Percentiles rank a stretch among this genome's conserved stretches.
phyloP scores from a whole-genome alignment of 2,797 vertebrate genomes.

The Manis javanica region DNA sequence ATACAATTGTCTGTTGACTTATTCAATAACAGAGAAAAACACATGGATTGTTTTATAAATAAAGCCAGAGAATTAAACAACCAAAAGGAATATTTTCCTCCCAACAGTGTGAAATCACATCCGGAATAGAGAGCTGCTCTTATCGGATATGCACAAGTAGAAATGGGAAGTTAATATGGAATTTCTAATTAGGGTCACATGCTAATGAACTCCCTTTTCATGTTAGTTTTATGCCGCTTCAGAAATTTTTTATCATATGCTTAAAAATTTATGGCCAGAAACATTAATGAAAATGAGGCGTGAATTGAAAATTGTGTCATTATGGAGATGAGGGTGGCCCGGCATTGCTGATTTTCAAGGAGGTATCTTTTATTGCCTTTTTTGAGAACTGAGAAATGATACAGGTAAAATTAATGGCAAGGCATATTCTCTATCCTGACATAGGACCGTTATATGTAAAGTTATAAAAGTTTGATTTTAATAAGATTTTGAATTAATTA shows the following conservation, averaged over 20 bases:
- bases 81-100: neutral
- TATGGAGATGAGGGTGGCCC: slow-evolving; percentile 88
- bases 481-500: slow-evolving; percentile 89
- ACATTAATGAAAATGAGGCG: slow-evolving; percentile 93
- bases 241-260: slow-evolving; percentile 93
- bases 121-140: slow-evolving; percentile 72
- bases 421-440: slow-evolving; percentile 78
- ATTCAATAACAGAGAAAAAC: slow-evolving; percentile 87
- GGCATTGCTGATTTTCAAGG: slow-evolving; percentile 88
- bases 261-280: slow-evolving; percentile 93
- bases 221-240: slow-evolving; percentile 93
- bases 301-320: slow-evolving; percentile 92
- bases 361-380: slow-evolving; percentile 89
- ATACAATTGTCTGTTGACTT: slow-evolving; percentile 91
- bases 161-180: slow-evolving; percentile 89
- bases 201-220: slow-evolving; percentile 90
- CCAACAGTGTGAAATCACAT: neutral
- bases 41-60: slow-evolving; percentile 76
- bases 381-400: slow-evolving; percentile 84
- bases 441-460: slow-evolving; percentile 84
- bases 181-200: slow-evolving; percentile 93
- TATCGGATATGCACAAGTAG: slow-evolving; percentile 85
- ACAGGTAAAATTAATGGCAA: slow-evolving; percentile 86
- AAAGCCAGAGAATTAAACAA: slow-evolving; percentile 49
- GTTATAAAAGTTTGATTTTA: slow-evolving; percentile 87